phyloP scores from a whole-genome alignment of 2,797 vertebrate species.

The Mormyrops attenuatus region DNA sequence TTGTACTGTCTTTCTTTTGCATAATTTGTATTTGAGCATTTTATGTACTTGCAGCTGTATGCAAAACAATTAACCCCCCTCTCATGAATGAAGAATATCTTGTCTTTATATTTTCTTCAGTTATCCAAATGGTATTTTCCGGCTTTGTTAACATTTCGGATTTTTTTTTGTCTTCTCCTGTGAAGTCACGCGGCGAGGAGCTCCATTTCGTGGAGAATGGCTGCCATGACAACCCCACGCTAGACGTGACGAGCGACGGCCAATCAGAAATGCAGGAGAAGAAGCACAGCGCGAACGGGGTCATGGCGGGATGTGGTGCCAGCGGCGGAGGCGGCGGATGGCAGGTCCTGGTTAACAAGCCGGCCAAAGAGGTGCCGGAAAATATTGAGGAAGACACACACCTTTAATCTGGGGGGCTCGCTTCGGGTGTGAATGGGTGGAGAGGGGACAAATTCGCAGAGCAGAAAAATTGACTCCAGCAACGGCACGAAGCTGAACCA shows the following conservation, averaged over 20 bases:
- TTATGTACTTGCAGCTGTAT: background rate
- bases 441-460: background rate
- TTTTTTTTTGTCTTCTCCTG: background rate
- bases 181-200: slow-evolving; percentile 78
- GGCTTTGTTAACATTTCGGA: background rate
- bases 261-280: slow-evolving; percentile 89
- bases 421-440: background rate
- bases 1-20: background rate
- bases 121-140: background rate
- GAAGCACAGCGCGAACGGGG: slow-evolving; percentile 82
- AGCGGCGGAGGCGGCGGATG: slow-evolving; percentile 61
- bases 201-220: slow-evolving; percentile 95
- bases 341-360: slow-evolving; percentile 84
- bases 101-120: background rate
- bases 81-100: background rate
- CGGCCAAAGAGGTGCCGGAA: slow-evolving; percentile 77
- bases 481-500: background rate
- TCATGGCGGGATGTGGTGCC: slow-evolving; percentile 57
- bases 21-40: background rate
- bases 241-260: slow-evolving; percentile 87
- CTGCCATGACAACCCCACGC: slow-evolving; percentile 94
- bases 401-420: slow-evolving; percentile 66
- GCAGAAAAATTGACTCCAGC: slow-evolving; percentile 23
- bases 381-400: slow-evolving; percentile 92
- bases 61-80: background rate